phyloP scores from a whole-genome alignment of 92 coral and sea anemone genomes.

The Siderastrea radians region DNA sequence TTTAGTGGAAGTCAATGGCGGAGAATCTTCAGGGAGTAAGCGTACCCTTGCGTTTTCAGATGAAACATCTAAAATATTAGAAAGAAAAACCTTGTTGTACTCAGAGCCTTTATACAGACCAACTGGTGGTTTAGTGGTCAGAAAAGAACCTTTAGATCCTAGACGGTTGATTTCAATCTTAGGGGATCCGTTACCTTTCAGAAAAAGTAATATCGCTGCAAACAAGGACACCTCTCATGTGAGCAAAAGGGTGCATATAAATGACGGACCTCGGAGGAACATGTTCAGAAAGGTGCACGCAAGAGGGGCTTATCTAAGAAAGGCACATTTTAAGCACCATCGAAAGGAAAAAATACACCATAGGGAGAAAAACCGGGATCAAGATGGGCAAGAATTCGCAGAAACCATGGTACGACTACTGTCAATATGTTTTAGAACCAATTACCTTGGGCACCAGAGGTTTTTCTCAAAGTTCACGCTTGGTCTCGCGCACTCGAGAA shows the following conservation, averaged over 20 bases:
- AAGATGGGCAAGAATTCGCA: background rate
- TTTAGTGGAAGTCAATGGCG: background rate
- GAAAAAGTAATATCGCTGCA: constrained; percentile 1
- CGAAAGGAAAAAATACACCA: background rate
- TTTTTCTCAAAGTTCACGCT: no score
- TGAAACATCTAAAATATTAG: constrained; percentile 14
- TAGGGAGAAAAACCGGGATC: background rate
- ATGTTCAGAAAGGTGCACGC: constrained; percentile 1
- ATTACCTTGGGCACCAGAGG: no score
- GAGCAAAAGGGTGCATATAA: background rate
- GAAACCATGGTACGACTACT: background rate
- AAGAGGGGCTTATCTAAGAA: background rate
- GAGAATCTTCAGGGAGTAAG: background rate
- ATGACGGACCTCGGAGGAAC: background rate
- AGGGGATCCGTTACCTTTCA: constrained; percentile 33
- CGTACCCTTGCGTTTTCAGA: background rate
- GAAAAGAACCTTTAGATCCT: constrained; percentile 25
- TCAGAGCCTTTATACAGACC: constrained; percentile 52
- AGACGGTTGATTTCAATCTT: constrained; percentile 29
- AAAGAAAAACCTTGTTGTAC: constrained; percentile 39
- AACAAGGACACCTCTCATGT: background rate
- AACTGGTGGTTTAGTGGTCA: background rate
- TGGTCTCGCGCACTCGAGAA: no score
- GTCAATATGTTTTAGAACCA: no score
- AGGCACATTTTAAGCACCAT: background rate